Conservation (phyloP, 2,888 invertebrate genomes). For the Allophyes oxyacanthae region DNA sequence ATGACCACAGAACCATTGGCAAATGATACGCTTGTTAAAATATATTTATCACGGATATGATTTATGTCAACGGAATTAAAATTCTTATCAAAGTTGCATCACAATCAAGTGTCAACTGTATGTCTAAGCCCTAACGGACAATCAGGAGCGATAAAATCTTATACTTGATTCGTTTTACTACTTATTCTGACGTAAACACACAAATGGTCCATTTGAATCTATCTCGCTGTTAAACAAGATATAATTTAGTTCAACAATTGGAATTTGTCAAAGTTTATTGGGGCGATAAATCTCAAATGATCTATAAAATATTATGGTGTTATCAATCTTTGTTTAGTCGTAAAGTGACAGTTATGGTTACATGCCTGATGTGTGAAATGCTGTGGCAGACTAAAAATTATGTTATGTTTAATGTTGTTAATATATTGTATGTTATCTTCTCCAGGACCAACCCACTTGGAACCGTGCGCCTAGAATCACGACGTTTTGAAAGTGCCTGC, state of each 20-base stretch:
- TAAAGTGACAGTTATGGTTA: constrained; percentile 19
- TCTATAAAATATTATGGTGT: constrained; percentile 53
- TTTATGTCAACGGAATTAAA: no score
- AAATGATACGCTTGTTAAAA: no score
- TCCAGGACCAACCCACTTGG: no score
- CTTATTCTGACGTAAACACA: constrained; percentile 37
- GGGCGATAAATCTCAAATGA: constrained; percentile 58
- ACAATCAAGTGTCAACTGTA: background rate
- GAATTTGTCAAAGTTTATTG: constrained; percentile 58
- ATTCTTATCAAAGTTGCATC: no score
- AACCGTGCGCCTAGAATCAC: no score
- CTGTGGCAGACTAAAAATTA: constrained; percentile 2
- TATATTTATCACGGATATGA: no score
- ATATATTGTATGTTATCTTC: no score
- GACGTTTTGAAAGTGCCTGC: no score
- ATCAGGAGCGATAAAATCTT: constrained; percentile 17
- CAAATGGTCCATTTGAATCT: constrained; percentile 40
- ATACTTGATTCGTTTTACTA: constrained; percentile 42
- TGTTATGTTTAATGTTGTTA: background rate
- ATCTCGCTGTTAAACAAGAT: constrained; percentile 39
- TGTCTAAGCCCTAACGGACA: background rate
- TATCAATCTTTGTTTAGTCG: constrained; percentile 52
- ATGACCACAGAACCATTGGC: no score
- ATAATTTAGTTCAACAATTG: constrained; percentile 58
- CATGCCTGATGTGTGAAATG: constrained; percentile 13